These are phyloP conservation scores for Mugil cephalus DNA, from an alignment of 2,113 vertebrate genomes.

Conservation along the genomic window DNA sequence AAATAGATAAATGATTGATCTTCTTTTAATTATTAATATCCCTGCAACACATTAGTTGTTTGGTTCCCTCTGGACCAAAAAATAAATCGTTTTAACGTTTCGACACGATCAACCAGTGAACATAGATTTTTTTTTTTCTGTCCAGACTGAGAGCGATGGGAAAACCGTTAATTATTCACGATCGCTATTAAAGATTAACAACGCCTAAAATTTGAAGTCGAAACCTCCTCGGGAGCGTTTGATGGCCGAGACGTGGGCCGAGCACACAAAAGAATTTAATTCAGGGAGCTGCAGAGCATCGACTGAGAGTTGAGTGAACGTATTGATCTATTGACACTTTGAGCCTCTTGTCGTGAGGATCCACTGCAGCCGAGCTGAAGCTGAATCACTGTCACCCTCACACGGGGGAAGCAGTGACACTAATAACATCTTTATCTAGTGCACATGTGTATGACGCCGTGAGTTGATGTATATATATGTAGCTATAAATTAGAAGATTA, in stretches of 20 bases:
- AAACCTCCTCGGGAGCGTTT: constrained; percentile 13
- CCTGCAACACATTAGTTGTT: no score
- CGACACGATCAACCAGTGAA: not conserved
- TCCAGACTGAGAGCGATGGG: not conserved
- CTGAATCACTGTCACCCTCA: not conserved
- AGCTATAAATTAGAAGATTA: constrained; percentile 15
- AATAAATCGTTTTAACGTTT: not conserved
- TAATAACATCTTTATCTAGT: not conserved
- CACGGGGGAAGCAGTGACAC: not conserved
- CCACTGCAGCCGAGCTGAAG: not conserved
- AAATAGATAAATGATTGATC: no score
- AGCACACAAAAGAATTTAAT: constrained; percentile 12
- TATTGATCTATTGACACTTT: constrained; percentile 45
- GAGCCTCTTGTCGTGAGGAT: constrained; percentile 28
- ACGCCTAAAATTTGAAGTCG: constrained; percentile 7
- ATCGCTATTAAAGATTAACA: constrained; percentile 9
- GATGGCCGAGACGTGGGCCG: not conserved
- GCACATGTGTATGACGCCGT: not conserved
- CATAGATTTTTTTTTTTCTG: not conserved
- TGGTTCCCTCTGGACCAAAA: no score
- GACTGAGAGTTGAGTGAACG: constrained; percentile 14
- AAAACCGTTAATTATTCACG: not conserved
- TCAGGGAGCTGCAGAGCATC: not conserved
- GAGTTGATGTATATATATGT: constrained; percentile 1
- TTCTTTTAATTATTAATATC: no score